Percentiles rank a stretch among this genome's conserved stretches.
phyloP scores from a whole-genome alignment of 2,888 invertebrate species.

The Homarus gammarus region DNA sequence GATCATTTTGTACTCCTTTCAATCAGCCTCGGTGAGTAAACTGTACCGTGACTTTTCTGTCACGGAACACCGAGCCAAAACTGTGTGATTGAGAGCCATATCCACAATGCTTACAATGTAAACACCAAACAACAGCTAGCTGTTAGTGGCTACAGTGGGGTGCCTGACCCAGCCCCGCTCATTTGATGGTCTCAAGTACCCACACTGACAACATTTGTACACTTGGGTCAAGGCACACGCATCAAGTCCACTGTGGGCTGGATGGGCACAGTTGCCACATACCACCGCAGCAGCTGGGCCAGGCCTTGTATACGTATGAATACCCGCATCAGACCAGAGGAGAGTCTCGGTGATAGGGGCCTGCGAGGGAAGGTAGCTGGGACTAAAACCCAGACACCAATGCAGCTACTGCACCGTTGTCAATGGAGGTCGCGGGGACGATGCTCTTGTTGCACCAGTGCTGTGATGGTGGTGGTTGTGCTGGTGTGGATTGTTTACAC shows the following conservation, averaged over 20 bases:
- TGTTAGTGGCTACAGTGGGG: slow-evolving; percentile 60
- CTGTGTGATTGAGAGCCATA: slow-evolving; percentile 61
- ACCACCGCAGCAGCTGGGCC: slow-evolving; percentile 63
- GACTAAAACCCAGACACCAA: slow-evolving; percentile 42
- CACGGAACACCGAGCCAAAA: slow-evolving; percentile 55
- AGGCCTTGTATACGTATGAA: slow-evolving; percentile 73
- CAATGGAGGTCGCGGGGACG: slow-evolving; percentile 55
- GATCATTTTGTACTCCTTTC: slow-evolving; percentile 68
- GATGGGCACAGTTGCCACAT: slow-evolving; percentile 63
- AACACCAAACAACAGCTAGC: slow-evolving; percentile 59
- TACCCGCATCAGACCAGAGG: slow-evolving; percentile 70
- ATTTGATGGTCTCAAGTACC: slow-evolving; percentile 56
- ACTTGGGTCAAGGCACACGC: slow-evolving; percentile 71
- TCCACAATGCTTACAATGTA: slow-evolving; percentile 59
- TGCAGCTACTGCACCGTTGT: slow-evolving; percentile 57
- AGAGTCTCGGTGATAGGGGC: slow-evolving; percentile 58
- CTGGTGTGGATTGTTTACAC: slow-evolving; percentile 13
- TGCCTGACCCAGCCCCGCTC: slow-evolving; percentile 69
- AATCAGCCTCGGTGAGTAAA: slow-evolving; percentile 61
- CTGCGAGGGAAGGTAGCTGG: slow-evolving; percentile 56
- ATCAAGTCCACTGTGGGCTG: slow-evolving; percentile 62
- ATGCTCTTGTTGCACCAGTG: slow-evolving; percentile 46
- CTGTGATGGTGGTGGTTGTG: slow-evolving; percentile 32
- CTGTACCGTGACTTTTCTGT: slow-evolving; percentile 51
- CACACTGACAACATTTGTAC: slow-evolving; percentile 73